Percentiles rank a stretch among this genome's conserved stretches.
phyloP scores from a whole-genome alignment of 2,888 invertebrate genomes.

The Pyrrhosoma nymphula region DNA sequence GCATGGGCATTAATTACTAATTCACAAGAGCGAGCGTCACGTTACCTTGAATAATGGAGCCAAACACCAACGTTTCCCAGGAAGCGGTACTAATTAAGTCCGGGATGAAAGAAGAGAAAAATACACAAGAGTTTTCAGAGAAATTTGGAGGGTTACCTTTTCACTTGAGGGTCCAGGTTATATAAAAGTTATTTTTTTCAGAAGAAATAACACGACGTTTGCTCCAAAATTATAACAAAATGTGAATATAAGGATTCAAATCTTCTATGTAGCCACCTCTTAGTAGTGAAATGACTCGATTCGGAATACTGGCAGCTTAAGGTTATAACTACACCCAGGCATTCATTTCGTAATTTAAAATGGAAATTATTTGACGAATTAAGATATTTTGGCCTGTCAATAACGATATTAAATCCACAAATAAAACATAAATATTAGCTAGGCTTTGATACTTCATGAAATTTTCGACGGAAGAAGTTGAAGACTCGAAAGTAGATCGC shows the following conservation, averaged over 20 bases:
- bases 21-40: background rate
- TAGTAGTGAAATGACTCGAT: background rate
- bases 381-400: background rate
- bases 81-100: constrained; percentile 11
- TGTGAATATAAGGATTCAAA: background rate
- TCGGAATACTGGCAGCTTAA: background rate
- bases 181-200: background rate
- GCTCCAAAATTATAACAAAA: background rate
- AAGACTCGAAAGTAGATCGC: background rate
- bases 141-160: background rate
- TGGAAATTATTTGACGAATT: background rate
- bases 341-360: background rate
- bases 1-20: background rate
- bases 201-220: background rate
- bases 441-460: background rate
- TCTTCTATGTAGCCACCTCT: background rate
- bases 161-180: background rate
- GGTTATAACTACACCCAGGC: background rate
- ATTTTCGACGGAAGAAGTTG: background rate
- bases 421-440: too few species aligned
- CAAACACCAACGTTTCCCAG: background rate
- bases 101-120: background rate
- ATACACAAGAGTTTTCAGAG: background rate
- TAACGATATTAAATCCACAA: background rate
- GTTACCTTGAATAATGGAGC: background rate